phyloP scores from a whole-genome alignment of 2,888 invertebrate genomes.

The Venustoraphidia nigricollis region DNA sequence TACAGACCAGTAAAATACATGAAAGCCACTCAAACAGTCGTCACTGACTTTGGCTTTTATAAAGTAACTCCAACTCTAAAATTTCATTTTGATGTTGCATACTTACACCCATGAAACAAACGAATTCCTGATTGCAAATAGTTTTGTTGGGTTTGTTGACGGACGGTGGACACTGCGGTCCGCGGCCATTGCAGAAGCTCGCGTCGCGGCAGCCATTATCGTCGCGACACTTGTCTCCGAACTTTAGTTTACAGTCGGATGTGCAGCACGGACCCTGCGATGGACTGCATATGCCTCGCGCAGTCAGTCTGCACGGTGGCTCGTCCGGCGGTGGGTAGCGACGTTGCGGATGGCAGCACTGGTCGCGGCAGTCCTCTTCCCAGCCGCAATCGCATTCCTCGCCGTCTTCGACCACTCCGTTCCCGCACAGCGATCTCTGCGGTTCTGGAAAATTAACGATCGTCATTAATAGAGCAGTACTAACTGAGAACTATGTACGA shows the following conservation, averaged over 20 bases:
- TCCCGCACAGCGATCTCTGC: constrained; percentile 91
- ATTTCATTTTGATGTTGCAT: not conserved
- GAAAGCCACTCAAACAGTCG: too few species aligned
- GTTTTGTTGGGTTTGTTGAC: constrained; percentile 87
- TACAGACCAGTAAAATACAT: too few species aligned
- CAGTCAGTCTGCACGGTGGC: constrained; percentile 75
- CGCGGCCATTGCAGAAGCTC: constrained; percentile 79
- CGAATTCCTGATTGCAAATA: constrained; percentile 92
- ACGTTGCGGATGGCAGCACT: constrained; percentile 85
- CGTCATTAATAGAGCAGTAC: not conserved
- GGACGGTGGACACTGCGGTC: constrained; percentile 84
- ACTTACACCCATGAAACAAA: constrained; percentile 90
- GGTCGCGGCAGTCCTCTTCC: constrained; percentile 90
- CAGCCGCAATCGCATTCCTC: constrained; percentile 99
- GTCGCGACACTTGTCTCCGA: constrained; percentile 78
- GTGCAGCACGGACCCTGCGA: constrained; percentile 95
- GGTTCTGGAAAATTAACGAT: constrained; percentile 46
- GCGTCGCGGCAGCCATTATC: constrained; percentile 89
- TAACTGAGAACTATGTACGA: not conserved
- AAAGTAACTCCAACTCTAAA: too few species aligned
- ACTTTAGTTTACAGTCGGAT: constrained; percentile 65
- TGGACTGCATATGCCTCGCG: constrained; percentile 63
- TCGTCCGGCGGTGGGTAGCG: constrained; percentile 61
- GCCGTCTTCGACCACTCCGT: constrained; percentile 90
- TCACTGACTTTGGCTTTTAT: too few species aligned